Evolutionary conservation across 2,888 invertebrate species (phyloP), one percentile per base, ranked within the genome.

Genomic region (Anagyrus pseudococci): DNA sequence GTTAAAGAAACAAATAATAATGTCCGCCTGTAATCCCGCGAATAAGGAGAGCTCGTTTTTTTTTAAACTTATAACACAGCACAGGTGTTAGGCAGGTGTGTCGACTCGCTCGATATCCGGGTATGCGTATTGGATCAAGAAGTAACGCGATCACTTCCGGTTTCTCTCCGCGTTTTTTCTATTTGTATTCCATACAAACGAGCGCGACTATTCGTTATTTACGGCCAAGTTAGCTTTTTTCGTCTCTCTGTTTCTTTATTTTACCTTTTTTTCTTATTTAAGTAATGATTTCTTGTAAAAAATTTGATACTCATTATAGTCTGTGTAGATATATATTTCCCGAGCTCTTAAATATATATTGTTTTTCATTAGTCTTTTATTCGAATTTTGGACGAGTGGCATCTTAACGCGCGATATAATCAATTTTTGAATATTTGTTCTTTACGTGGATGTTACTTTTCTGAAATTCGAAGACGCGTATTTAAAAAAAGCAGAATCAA

Each of bases 101-200:
- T 69, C 54, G 67, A 73, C 67, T 67, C 68, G 54, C 49, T 62
- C 58, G 64, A 59, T 70, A 70, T 68, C 72, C 71, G 72, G 71
- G 72, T 71, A 77, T 76, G 76, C 74, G 75, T 75, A 76, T 77
- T 75, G 77, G 75, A 75, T 75, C 65, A 68, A 65, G 70, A 65
- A 67, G 68, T 67, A 68, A 69, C 59, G 33, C 33, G 56, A 68
- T 67, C 65, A 70, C 56, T 29, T 65, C 40, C 23, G 25, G 47
- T 54, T 41, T 6, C 44, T 58, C 19, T 44, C 20, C 13, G 22
- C 58, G 60, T 68, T 64, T 69, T 64, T 25, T 41, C 41, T 50
- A 44, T 64, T 64, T 41, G 43, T 33, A 57, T 54, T 56, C 22
- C 53, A 58, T 29, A n/a, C 19, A 54, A 53, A 47, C 29, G 43